phyloP scores from a whole-genome alignment of 92 coral and sea anemone genomes.

The Phymanthus crucifer region DNA sequence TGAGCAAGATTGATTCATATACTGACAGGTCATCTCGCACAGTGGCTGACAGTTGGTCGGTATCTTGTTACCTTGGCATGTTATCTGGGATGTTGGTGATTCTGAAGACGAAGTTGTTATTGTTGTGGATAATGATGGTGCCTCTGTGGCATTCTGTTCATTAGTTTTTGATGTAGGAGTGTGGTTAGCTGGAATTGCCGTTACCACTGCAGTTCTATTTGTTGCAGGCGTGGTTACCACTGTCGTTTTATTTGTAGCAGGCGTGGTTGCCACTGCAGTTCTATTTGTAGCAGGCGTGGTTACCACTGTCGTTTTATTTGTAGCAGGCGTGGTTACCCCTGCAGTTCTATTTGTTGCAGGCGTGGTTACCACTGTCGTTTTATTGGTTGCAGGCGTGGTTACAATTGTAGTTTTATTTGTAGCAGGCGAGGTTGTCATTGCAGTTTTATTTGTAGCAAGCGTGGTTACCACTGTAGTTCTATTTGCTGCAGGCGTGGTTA shows the following conservation, averaged over 20 bases:
- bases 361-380: constrained; percentile 24
- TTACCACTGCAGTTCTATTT: not conserved
- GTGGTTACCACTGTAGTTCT: not conserved
- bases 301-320: not conserved
- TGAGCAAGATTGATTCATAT: constrained; percentile 64
- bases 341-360: not conserved
- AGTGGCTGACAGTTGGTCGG: constrained; percentile 59
- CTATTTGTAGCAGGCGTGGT: not conserved
- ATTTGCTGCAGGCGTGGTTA: not conserved
- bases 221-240: not conserved
- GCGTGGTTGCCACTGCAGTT: not conserved
- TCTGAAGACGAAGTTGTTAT: not conserved
- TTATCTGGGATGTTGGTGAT: constrained; percentile 29
- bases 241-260: not conserved
- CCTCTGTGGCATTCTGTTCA: not conserved
- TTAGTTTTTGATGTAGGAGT: not conserved
- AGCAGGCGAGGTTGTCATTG: not conserved
- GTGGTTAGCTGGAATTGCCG: constrained; percentile 7
- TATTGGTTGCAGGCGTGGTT: constrained; percentile 6
- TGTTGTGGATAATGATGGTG: not conserved
- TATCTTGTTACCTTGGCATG: constrained; percentile 44
- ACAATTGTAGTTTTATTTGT: not conserved
- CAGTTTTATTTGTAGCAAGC: too few species aligned
- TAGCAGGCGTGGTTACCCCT: not conserved
- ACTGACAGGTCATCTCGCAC: constrained; percentile 76